Conservation (phyloP, 2,113 vertebrate species). For the Notarius quadriscutis region DNA sequence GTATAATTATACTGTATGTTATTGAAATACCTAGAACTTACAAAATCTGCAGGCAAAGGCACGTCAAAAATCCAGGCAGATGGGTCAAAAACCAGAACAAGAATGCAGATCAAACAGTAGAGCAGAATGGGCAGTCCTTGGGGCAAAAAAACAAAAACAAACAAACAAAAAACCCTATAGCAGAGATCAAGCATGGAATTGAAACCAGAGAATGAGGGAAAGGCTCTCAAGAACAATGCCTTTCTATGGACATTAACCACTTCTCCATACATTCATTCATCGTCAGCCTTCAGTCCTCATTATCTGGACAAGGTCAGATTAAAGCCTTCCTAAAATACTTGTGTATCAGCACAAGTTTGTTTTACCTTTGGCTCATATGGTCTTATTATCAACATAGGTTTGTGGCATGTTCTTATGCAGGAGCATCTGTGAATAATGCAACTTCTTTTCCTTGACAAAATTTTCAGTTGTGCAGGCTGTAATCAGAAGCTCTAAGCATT, state of each 20-base stretch:
- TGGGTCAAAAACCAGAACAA: background rate
- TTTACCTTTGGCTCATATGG: background rate
- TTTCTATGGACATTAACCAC: background rate
- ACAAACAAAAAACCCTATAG: background rate
- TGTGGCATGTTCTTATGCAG: background rate
- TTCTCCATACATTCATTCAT: background rate
- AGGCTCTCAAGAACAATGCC: background rate
- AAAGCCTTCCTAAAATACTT: background rate
- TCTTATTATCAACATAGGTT: background rate
- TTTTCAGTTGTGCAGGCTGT: background rate
- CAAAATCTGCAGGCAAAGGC: background rate
- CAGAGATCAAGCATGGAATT: background rate
- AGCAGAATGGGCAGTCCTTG: background rate
- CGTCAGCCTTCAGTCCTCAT: background rate
- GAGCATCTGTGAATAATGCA: too few species aligned
- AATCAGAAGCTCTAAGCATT: background rate
- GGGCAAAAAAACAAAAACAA: background rate
- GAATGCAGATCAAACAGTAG: background rate
- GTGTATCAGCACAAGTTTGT: background rate
- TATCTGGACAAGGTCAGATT: background rate
- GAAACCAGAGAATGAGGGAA: background rate
- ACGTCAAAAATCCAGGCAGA: background rate
- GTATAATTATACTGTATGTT: background rate
- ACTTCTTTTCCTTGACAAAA: too few species aligned
- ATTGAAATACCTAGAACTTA: background rate